Conservation (phyloP, 2,888 invertebrate species). For the Phalera bucephala region DNA sequence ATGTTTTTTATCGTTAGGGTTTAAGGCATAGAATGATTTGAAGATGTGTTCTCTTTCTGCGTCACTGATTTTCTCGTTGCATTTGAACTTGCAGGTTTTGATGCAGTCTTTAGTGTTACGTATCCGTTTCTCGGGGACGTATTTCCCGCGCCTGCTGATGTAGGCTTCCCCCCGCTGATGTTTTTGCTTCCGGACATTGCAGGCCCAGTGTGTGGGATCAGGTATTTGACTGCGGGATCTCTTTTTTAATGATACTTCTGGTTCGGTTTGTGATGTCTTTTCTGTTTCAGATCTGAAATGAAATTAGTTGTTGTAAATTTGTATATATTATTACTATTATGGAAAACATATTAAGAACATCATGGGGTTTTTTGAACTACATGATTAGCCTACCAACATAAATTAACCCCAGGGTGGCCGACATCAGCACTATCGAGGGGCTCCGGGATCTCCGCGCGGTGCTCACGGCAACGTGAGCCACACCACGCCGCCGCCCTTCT, state of each 20-base stretch:
- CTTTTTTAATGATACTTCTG: conserved; percentile 35
- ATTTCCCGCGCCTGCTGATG: conserved; percentile 66
- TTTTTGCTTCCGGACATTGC: conserved; percentile 66
- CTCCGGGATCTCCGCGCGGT: too few species aligned
- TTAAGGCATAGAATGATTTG: conserved; percentile 69
- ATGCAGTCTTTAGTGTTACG: conserved; percentile 68
- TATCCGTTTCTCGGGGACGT: conserved; percentile 61
- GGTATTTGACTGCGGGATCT: conserved; percentile 49
- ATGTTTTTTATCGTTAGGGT: conserved; percentile 70
- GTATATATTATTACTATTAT: too few species aligned
- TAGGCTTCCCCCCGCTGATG: conserved; percentile 74
- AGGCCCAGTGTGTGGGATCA: conserved; percentile 69
- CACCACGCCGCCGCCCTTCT: too few species aligned
- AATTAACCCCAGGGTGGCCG: too few species aligned
- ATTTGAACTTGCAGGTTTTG: conserved; percentile 66
- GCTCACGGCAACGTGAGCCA: too few species aligned
- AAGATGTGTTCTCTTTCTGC: conserved; percentile 67
- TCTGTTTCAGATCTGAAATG: conserved; percentile 44
- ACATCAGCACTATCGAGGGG: too few species aligned
- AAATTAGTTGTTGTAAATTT: neutral
- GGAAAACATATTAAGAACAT: too few species aligned
- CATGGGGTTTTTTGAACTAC: too few species aligned
- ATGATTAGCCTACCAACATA: too few species aligned
- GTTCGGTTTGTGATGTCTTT: conserved; percentile 17
- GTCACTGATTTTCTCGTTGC: conserved; percentile 64